Conservation (phyloP, 2,113 vertebrate genomes). For the Tupaia chinensis region DNA sequence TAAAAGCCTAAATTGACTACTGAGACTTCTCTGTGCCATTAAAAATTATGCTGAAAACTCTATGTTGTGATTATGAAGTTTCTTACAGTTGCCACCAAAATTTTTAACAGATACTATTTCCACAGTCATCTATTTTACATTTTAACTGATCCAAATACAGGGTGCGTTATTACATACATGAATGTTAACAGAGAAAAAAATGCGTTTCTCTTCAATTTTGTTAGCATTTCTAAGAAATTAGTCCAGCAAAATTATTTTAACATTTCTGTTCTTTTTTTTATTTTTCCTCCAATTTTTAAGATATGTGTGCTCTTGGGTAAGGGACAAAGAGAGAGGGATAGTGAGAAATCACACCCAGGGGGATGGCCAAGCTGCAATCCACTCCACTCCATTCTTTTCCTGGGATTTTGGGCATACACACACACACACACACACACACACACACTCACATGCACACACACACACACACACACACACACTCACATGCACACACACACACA, state of each 20-base stretch:
- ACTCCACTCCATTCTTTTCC: too few species aligned
- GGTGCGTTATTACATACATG: neutral
- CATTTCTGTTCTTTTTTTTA: neutral
- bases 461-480: too few species aligned
- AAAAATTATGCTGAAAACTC: neutral
- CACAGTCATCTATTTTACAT: neutral
- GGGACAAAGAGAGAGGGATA: too few species aligned
- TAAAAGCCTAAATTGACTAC: neutral
- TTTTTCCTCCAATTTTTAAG: too few species aligned
- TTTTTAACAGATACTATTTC: neutral
- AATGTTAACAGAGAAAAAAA: neutral
- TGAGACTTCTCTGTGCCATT: neutral
- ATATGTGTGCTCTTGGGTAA: too few species aligned
- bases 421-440: too few species aligned
- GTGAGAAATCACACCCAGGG: too few species aligned
- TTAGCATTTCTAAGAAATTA: neutral
- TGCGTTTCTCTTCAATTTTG: neutral
- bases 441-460: too few species aligned
- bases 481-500: too few species aligned
- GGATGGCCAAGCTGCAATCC: too few species aligned
- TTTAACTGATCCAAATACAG: neutral
- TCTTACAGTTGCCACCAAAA: neutral
- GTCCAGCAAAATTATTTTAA: neutral
- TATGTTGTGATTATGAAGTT: neutral
- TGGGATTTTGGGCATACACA: too few species aligned